Conservation (phyloP, 2,113 vertebrate species). For the Sceloporus undulatus region DNA sequence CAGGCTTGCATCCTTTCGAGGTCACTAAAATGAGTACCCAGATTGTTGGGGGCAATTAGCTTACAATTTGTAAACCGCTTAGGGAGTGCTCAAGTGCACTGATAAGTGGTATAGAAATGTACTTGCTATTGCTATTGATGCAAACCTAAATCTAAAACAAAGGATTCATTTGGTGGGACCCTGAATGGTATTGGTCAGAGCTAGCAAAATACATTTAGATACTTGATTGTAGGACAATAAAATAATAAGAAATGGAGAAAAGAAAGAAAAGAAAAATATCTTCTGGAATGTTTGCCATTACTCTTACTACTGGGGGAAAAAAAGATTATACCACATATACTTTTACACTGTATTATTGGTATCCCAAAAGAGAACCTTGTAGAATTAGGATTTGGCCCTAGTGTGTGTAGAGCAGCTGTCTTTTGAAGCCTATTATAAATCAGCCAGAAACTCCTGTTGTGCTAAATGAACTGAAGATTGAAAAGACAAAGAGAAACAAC, state of each 20-base stretch:
- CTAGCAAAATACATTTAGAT: neutral
- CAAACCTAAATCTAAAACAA: too few species aligned
- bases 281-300: neutral
- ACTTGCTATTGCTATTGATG: too few species aligned
- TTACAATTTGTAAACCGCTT: too few species aligned
- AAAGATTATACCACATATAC: neutral
- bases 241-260: neutral
- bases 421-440: slow-evolving; percentile 63
- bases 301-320: slow-evolving; percentile 33
- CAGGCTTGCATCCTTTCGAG: too few species aligned
- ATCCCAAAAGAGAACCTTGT: slow-evolving; percentile 41
- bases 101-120: too few species aligned
- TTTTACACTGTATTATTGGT: slow-evolving; percentile 53
- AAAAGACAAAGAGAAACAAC: slow-evolving; percentile 44
- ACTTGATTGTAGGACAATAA: neutral
- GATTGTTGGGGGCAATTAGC: too few species aligned
- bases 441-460: slow-evolving; percentile 37
- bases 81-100: too few species aligned
- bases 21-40: too few species aligned
- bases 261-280: neutral
- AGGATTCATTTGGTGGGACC: neutral
- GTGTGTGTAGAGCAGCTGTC: slow-evolving; percentile 49
- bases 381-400: slow-evolving; percentile 65
- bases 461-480: slow-evolving; percentile 41
- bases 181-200: neutral